Evolutionary conservation across 2,797 vertebrate genomes (phyloP), one percentile per base, ranked within the genome.

Genomic region (Anabas testudineus): DNA sequence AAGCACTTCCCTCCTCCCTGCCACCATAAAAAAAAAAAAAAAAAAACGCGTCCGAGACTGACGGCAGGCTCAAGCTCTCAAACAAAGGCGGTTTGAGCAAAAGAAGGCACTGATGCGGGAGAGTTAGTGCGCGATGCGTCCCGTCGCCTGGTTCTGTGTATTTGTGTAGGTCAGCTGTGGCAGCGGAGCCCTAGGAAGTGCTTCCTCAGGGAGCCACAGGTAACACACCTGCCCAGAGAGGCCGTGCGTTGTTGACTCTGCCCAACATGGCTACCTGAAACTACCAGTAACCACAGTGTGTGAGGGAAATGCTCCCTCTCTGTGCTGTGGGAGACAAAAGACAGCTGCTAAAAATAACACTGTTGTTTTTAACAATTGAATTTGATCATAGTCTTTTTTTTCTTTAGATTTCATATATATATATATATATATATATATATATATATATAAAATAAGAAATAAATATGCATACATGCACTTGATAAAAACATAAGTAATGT

Each of bases 181-280:
- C 58, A 18, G 67, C 28, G n/a, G 43, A 46, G 34, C 36, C 37
- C 22, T 2, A 26, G 49, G 70, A 65, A 37, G 64, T 63, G 67
- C 71, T 85, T 85, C 78, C 85, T 63, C 52, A 36, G 37, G 57
- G 66, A 82, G 86, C 88, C 80, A 92, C 94, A 94, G 90, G 92
- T 92, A 91, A 90, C 90, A 87, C 92, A 94, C 93, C 93, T 94
- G 91, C 83, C 81, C 80, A 56, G 42, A 71, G 59, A 87, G 56
- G 48, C 72, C 22, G 63, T 8, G 43, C 10, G 58, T 22, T 55
- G 71, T 32, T 49, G 56, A 58, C 72, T 62, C 66, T 51, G 14
- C 32, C 57, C 63, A 87, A 90, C 71, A 85, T 88, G 85, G 87
- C 80, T 68, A 81, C 82, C 76, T 83, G 83, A 67, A 54, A 57